These are phyloP conservation scores for Drosophila novamexicana DNA, from an alignment of 1,140 invertebrate species.

Conservation along the genomic window DNA sequence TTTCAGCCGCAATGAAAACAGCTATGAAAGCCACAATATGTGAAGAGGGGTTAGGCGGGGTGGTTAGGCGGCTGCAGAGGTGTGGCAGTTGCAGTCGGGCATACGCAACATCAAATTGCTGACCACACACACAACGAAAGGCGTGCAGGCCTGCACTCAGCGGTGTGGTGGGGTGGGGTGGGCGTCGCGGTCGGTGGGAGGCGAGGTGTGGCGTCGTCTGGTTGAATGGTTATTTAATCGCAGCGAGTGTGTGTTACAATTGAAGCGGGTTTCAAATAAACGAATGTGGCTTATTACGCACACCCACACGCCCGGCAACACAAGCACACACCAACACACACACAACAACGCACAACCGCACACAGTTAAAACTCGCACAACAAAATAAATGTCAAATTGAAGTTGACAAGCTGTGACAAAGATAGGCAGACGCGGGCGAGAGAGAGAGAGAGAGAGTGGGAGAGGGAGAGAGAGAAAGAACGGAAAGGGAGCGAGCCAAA, in stretches of 20 bases:
- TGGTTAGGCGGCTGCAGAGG: neutral
- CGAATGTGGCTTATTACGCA: constrained; percentile 79
- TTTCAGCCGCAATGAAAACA: constrained; percentile 79
- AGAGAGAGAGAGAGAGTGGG: neutral
- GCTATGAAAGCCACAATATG: constrained; percentile 80
- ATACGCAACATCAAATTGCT: constrained; percentile 75
- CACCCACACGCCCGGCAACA: constrained; percentile 21
- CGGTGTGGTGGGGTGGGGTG: neutral
- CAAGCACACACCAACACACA: constrained; percentile 8
- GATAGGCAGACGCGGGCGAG: neutral
- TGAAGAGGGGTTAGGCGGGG: constrained; percentile 16
- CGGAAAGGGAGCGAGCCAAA: no score
- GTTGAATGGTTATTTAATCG: constrained; percentile 70
- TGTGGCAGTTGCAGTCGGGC: constrained; percentile 12
- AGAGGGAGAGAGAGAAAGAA: no score
- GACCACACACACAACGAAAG: constrained; percentile 54
- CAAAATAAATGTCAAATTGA: constrained; percentile 80
- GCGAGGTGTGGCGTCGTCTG: constrained; percentile 26
- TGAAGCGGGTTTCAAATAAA: constrained; percentile 80
- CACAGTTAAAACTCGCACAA: constrained; percentile 32
- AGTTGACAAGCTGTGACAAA: constrained; percentile 73
- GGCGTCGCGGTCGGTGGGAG: neutral
- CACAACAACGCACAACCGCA: constrained; percentile 9
- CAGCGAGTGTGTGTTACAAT: constrained; percentile 66
- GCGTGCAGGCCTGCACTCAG: neutral